Evolutionary conservation across 2,888 invertebrate species (phyloP).

Genomic region (Stramonita haemastoma): DNA sequence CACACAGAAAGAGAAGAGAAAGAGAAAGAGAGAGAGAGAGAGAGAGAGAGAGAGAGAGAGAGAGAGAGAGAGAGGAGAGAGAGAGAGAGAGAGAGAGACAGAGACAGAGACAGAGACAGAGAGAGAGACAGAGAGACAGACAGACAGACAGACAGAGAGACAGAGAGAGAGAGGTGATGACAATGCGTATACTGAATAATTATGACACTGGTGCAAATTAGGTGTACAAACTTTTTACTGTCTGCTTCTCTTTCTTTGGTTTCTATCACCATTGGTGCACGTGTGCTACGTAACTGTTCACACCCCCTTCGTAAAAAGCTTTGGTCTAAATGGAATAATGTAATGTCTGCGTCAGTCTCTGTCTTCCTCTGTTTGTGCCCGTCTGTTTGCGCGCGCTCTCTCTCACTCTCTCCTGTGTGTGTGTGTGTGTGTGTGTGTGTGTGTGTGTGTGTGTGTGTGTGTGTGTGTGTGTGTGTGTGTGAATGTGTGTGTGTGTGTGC

Average conservation of each 20-base stretch:
- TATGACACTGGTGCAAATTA: not conserved
- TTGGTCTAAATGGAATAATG: no score
- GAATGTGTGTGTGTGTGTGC: not conserved
- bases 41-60: constrained; percentile 15
- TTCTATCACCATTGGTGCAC: no score
- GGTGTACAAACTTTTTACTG: no score
- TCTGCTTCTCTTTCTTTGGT: no score
- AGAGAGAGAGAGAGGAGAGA: not conserved
- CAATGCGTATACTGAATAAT: not conserved
- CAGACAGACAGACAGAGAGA: not conserved
- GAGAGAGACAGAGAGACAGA: not conserved
- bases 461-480: constrained; percentile 10
- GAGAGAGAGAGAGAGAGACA: not conserved
- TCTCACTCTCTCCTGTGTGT: no score
- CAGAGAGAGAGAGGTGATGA: not conserved
- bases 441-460: not conserved
- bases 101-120: not conserved
- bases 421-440: not conserved
- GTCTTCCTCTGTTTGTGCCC: no score
- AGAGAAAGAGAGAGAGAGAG: not conserved
- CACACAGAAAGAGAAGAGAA: not conserved
- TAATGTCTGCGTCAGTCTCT: no score
- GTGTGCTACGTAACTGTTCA: no score
- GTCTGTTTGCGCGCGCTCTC: no score
- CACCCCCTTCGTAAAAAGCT: no score